Evolutionary conservation across 2,888 invertebrate genomes (phyloP).

Genomic region (Meloe dianella): DNA sequence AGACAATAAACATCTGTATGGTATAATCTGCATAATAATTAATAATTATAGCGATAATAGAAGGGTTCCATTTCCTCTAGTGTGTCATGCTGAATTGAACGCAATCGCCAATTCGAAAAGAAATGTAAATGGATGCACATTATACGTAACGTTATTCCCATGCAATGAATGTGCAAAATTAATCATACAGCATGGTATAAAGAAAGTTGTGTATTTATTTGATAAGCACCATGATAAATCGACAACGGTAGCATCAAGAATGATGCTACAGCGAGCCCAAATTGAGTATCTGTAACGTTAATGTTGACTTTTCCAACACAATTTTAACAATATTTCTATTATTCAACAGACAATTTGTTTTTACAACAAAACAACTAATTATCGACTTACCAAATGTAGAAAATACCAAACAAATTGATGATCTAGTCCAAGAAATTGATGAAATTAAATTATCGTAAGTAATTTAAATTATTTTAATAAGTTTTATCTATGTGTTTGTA

Average conservation of each 20-base stretch:
- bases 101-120: conserved; percentile 80
- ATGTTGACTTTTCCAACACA: no score
- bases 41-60: neutral
- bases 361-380: neutral
- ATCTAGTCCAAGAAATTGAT: neutral
- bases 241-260: conserved; percentile 76
- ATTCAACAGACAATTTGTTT: conserved; percentile 77
- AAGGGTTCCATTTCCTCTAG: no score
- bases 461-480: conserved; percentile 1
- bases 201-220: conserved; percentile 74
- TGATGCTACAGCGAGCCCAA: conserved; percentile 81
- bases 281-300: conserved; percentile 68
- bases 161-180: conserved; percentile 98
- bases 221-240: conserved; percentile 78
- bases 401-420: neutral
- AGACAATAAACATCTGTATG: conserved; percentile 85
- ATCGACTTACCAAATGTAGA: neutral
- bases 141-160: conserved; percentile 75
- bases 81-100: conserved; percentile 62
- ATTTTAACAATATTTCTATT: no score
- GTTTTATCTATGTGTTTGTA: neutral
- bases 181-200: conserved; percentile 92
- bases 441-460: neutral
- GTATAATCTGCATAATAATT: conserved; percentile 59
- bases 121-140: conserved; percentile 72